Percentiles rank a stretch among this genome's conserved stretches.
phyloP scores from a whole-genome alignment of 92 coral and sea anemone species.

The Epizoanthus scotinus region DNA sequence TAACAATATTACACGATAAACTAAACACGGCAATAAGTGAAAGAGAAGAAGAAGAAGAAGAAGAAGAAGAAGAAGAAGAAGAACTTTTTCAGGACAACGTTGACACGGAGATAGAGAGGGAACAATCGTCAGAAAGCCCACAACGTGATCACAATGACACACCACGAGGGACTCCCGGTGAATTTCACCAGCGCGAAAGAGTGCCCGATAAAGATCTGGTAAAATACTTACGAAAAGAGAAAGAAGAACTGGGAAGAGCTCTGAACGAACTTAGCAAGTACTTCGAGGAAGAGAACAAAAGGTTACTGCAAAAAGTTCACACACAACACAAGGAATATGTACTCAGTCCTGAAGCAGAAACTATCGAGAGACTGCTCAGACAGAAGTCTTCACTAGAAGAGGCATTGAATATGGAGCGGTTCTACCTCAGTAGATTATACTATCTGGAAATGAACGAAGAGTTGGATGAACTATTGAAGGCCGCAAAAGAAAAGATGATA shows the following conservation, averaged over 20 bases:
- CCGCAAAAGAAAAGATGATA: slow-evolving; percentile 53
- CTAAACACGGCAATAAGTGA: slow-evolving; percentile 9
- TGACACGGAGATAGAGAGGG: slow-evolving; percentile 2
- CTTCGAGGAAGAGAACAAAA: slow-evolving; percentile 70
- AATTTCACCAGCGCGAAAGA: slow-evolving; percentile 36
- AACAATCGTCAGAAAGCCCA: slow-evolving; percentile 15
- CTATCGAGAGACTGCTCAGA: slow-evolving; percentile 74
- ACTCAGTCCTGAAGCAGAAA: slow-evolving; percentile 73
- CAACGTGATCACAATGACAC: not conserved
- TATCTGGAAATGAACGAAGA: slow-evolving; percentile 95
- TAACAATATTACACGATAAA: slow-evolving; percentile 33
- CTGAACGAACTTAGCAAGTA: slow-evolving; percentile 67
- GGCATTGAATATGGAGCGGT: slow-evolving; percentile 77
- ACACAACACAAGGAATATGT: slow-evolving; percentile 80
- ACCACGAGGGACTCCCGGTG: slow-evolving; percentile 19
- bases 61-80: too few relatives aligned
- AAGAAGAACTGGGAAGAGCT: slow-evolving; percentile 63
- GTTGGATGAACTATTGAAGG: slow-evolving; percentile 59
- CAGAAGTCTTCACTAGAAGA: slow-evolving; percentile 80
- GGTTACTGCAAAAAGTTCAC: slow-evolving; percentile 61
- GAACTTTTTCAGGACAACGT: slow-evolving; percentile 26
- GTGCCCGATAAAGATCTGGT: slow-evolving; percentile 64
- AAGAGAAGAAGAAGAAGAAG: too few relatives aligned
- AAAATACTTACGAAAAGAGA: slow-evolving; percentile 62
- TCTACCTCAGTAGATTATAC: slow-evolving; percentile 83